Evolutionary conservation across 2,888 invertebrate genomes (phyloP).

Genomic region (Tetanocera ferruginea): DNA sequence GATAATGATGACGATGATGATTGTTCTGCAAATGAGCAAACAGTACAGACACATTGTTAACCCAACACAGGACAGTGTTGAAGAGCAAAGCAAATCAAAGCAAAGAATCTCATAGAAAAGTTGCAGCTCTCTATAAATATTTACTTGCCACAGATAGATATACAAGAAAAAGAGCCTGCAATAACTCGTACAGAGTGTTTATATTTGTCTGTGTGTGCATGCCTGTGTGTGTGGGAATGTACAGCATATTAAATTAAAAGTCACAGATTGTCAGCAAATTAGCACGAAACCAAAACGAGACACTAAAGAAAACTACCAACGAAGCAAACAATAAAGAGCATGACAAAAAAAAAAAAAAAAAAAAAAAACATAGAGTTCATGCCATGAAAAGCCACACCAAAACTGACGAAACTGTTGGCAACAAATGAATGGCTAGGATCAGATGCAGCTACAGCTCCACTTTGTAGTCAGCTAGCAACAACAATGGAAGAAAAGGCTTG

Average conservation of each 20-base stretch:
- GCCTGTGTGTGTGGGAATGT: too few relatives aligned
- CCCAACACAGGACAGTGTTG: constrained; percentile 6
- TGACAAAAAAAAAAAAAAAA: too few relatives aligned
- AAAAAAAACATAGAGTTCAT: too few relatives aligned
- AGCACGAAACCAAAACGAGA: constrained; percentile 9
- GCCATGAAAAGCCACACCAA: too few relatives aligned
- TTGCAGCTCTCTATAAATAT: constrained; percentile 21
- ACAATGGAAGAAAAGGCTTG: too few relatives aligned
- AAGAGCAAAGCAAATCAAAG: constrained; percentile 6
- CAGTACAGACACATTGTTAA: not conserved
- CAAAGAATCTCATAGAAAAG: constrained; percentile 11
- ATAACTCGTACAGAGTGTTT: too few relatives aligned
- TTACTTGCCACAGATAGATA: constrained; percentile 14
- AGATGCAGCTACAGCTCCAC: too few relatives aligned
- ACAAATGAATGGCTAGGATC: too few relatives aligned
- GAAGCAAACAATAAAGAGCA: not conserved
- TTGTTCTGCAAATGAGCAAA: constrained; percentile 26
- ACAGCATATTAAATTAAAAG: constrained; percentile 9
- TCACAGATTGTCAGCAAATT: constrained; percentile 25
- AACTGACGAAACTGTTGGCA: too few relatives aligned
- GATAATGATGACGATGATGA: too few relatives aligned
- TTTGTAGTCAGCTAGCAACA: too few relatives aligned
- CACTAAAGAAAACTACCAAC: not conserved
- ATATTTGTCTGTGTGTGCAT: too few relatives aligned
- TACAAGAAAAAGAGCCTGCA: not conserved